phyloP scores from a whole-genome alignment of 2,113 vertebrate genomes.

The Baryphthengus martii region DNA sequence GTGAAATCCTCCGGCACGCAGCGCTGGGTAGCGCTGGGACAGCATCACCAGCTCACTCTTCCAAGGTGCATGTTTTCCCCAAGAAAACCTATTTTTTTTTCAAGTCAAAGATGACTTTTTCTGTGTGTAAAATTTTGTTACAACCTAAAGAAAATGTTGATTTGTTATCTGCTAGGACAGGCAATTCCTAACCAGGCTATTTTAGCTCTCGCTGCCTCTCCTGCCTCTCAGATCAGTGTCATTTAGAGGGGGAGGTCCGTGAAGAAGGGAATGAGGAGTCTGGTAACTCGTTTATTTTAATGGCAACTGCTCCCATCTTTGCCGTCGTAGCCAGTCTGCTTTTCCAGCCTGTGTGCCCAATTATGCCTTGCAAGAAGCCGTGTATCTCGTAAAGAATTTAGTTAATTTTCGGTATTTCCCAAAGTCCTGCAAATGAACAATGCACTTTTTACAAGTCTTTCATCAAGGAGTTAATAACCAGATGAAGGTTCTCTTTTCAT shows the following conservation, averaged over 20 bases:
- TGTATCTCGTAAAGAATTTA: slow-evolving; percentile 20
- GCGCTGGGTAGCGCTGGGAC: neutral
- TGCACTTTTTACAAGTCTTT: slow-evolving; percentile 36
- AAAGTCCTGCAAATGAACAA: slow-evolving; percentile 31
- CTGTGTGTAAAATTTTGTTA: neutral
- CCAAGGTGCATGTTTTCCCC: neutral
- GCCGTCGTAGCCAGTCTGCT: neutral
- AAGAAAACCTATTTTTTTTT: neutral
- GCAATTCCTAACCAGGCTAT: neutral
- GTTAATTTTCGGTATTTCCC: slow-evolving; percentile 45
- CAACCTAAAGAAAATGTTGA: neutral
- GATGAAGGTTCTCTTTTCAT: slow-evolving; percentile 50
- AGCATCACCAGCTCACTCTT: neutral
- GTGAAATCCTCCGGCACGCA: neutral
- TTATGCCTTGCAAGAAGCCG: slow-evolving; percentile 19
- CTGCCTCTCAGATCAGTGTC: neutral
- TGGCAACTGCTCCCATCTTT: neutral
- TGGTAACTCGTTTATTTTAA: neutral
- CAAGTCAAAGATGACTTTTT: neutral
- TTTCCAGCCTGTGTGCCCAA: neutral
- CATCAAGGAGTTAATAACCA: slow-evolving; percentile 59
- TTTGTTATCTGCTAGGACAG: neutral
- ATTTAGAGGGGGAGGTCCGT: neutral
- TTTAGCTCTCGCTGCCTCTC: neutral
- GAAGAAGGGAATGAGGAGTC: neutral